Base-by-base conservation (phyloP, 2,888 invertebrate genomes). In the Caenorhabditis imperialis region DNA sequence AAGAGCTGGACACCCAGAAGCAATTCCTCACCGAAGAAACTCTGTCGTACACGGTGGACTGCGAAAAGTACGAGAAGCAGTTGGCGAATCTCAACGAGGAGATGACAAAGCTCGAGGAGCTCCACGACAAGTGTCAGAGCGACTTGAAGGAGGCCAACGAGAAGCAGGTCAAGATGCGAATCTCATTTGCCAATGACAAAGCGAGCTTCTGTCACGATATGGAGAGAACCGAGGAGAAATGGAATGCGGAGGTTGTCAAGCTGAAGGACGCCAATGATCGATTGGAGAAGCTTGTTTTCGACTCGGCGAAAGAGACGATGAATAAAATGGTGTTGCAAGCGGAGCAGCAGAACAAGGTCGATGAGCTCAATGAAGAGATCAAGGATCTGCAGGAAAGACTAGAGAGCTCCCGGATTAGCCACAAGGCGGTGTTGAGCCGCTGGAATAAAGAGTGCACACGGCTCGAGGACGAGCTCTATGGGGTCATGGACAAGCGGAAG, bases 131-230 rank as follows among this genome's bases (percentile, higher is more conserved):
- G 8, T n/a, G 22, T 14, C 18, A 16, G 12, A 27, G 8, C 6
- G 45, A 54, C 6, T 16, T 54, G 1, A 22, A 20, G 10, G 30
- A 25, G 5, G 38, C 27, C 16, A 47, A 33, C 5, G 63, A 63
- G 63, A 47, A 48, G 25, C 54, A 54, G 16, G 38, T 42, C 10
- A 35, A 54, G 18, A 51, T 53, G 22, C 47, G 53, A 0, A 54
- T 63, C 38, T 40, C 47, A 7, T 63, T 48, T 20, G 35, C 54
- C 10, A 55, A 63, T 12, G 63, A 63, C 5, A 63, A 63, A 20
- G 63, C 63, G 18, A 63, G 54, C 20, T 63, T 63, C 40, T 63
- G 63, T 38, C 47, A 63, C 23, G 63, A 54, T 20, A 27, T 63
- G 54, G 63, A 63, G 27, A 54, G 63, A 1, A 25, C 53, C 23